phyloP scores from a whole-genome alignment of 2,113 vertebrate genomes.

The Perognathus longimembris region DNA sequence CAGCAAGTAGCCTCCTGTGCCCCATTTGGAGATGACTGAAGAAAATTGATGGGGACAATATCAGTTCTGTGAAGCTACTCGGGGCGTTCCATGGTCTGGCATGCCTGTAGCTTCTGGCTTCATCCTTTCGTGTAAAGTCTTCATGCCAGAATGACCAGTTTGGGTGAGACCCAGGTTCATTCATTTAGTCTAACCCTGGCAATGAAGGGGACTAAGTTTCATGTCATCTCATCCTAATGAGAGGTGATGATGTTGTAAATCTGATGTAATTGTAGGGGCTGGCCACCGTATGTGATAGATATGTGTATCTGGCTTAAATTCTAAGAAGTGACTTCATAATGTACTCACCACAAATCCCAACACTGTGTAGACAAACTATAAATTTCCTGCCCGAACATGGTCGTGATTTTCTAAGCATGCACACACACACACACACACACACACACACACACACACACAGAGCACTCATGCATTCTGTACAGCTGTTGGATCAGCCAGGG shows the following conservation, averaged over 20 bases:
- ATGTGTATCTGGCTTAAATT: slow-evolving; percentile 61
- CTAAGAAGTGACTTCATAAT: slow-evolving; percentile 62
- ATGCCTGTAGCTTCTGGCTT: background rate
- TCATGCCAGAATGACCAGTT: background rate
- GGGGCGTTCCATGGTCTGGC: background rate
- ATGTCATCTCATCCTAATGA: slow-evolving; percentile 63
- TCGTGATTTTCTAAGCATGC: background rate
- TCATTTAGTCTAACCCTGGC: slow-evolving; percentile 62
- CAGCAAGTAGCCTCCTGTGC: background rate
- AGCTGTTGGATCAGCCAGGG: background rate
- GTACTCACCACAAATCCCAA: slow-evolving; percentile 12
- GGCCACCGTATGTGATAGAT: slow-evolving; percentile 76
- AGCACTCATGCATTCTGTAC: background rate
- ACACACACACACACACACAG: no score
- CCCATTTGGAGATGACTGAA: slow-evolving; percentile 24
- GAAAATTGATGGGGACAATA: slow-evolving; percentile 23
- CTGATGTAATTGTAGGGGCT: slow-evolving; percentile 80
- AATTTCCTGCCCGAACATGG: slow-evolving; percentile 55
- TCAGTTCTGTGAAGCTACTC: background rate
- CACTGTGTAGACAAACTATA: background rate
- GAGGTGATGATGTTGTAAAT: slow-evolving; percentile 77
- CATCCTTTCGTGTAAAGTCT: background rate
- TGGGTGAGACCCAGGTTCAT: slow-evolving; percentile 17
- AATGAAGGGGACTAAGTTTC: slow-evolving; percentile 44
- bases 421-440: no score